phyloP scores from a whole-genome alignment of 2,113 vertebrate species.

The Felis chaus region DNA sequence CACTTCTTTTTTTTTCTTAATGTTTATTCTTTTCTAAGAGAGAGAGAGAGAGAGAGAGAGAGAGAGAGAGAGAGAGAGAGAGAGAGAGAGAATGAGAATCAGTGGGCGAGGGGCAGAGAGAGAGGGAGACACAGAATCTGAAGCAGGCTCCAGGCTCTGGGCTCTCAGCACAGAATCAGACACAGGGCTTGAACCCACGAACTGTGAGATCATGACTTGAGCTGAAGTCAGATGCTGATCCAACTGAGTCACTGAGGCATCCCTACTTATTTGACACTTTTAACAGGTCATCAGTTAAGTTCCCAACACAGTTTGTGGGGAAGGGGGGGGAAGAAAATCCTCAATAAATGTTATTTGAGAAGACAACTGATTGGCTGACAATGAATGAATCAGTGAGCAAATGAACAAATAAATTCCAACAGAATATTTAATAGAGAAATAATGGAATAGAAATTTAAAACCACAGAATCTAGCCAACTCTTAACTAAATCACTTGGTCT shows the following conservation, averaged over 20 bases:
- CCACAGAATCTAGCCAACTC: neutral
- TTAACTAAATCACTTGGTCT: neutral
- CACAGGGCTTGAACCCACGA: no score
- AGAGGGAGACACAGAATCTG: no score
- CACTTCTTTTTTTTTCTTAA: neutral
- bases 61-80: no score
- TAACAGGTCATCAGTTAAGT: neutral
- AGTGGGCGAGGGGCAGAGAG: no score
- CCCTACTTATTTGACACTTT: neutral
- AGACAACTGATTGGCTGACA: neutral
- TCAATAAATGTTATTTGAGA: neutral
- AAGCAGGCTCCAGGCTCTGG: no score
- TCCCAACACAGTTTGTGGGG: neutral
- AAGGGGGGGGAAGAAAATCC: neutral
- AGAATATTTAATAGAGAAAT: neutral
- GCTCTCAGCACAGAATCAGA: no score
- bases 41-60: no score
- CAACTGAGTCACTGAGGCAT: no score
- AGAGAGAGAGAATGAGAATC: no score
- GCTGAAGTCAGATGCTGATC: no score
- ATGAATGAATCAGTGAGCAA: neutral
- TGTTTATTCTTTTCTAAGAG: no score
- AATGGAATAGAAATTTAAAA: neutral
- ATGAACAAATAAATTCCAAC: neutral
- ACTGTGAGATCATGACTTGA: no score